Evolutionary conservation across 2,888 invertebrate genomes (phyloP).

Genomic region (Athetis lepigone): DNA sequence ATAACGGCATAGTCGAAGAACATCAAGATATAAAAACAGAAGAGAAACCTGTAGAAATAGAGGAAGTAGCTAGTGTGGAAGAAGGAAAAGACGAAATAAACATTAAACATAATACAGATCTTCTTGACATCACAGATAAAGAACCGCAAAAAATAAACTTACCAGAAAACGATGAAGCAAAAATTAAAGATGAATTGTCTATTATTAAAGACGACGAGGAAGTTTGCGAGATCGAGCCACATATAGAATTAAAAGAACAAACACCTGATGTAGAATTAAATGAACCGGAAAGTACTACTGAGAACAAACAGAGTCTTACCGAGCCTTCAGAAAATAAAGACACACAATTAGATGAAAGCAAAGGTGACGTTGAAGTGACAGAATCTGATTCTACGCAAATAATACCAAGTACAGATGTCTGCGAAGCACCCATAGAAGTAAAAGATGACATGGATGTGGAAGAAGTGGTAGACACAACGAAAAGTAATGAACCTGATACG

Average conservation of each 20-base stretch:
- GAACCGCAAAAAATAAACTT: not conserved
- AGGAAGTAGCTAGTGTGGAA: slow-evolving; percentile 37
- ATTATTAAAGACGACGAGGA: slow-evolving; percentile 9
- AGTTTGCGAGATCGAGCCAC: not conserved
- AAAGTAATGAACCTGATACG: slow-evolving; percentile 12
- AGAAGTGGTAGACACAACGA: slow-evolving; percentile 37
- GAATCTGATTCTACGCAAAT: slow-evolving; percentile 5
- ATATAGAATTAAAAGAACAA: slow-evolving; percentile 7
- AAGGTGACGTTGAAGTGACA: slow-evolving; percentile 2
- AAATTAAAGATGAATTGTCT: slow-evolving; percentile 11
- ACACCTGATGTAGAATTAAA: slow-evolving; percentile 1
- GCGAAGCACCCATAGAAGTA: slow-evolving; percentile 38
- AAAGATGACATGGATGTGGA: slow-evolving; percentile 53
- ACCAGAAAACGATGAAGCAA: slow-evolving; percentile 19
- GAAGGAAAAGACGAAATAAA: slow-evolving; percentile 39
- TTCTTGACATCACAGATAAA: slow-evolving; percentile 1
- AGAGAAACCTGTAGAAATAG: slow-evolving; percentile 44
- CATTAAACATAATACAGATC: slow-evolving; percentile 11
- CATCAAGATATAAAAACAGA: slow-evolving; percentile 24
- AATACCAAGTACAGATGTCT: not conserved
- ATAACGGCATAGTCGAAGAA: slow-evolving; percentile 16
- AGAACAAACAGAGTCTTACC: not conserved
- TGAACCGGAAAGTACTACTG: not conserved
- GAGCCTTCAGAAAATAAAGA: slow-evolving; percentile 10
- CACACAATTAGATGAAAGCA: slow-evolving; percentile 3